A percentile compares a stretch with the other conserved stretches of the same genome.
phyloP scores from a whole-genome alignment of 2,797 vertebrate species.

The Petrocephalus schoutedeni region DNA sequence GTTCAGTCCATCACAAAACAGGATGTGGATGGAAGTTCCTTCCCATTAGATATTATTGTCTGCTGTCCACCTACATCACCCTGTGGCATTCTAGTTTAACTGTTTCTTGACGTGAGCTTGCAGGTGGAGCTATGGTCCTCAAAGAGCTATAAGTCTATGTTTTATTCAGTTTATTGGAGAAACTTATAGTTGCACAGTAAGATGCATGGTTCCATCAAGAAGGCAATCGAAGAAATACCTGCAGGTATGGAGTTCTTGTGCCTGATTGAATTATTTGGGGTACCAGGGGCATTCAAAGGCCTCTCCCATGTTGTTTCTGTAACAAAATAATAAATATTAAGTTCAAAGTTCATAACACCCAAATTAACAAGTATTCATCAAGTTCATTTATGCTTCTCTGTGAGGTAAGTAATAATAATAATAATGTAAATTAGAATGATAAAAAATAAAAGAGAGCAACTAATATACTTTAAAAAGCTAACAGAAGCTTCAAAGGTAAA shows the following conservation, averaged over 20 bases:
- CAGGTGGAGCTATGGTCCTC: not conserved
- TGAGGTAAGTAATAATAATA: not conserved
- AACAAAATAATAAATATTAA: conserved; percentile 25
- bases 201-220: not conserved
- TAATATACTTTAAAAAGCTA: not conserved
- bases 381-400: not conserved
- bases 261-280: conserved; percentile 73
- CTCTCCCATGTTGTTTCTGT: conserved; percentile 94
- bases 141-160: not conserved
- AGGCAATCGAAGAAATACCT: conserved; percentile 63
- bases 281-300: conserved; percentile 78
- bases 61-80: not conserved
- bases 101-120: not conserved
- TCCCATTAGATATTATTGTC: conserved; percentile 4
- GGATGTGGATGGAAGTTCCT: conserved; percentile 18
- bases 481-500: not conserved
- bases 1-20: not conserved
- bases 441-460: not conserved
- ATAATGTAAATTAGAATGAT: not conserved
- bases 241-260: conserved; percentile 79
- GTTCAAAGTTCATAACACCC: not conserved
- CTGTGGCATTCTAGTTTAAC: not conserved
- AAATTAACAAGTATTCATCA: not conserved
- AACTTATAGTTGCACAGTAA: not conserved
- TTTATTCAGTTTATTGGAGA: not conserved